A percentile compares a stretch with the other conserved stretches of the same genome.
phyloP scores from a whole-genome alignment of 1,140 invertebrate species.

The Scaptomyza graminum region DNA sequence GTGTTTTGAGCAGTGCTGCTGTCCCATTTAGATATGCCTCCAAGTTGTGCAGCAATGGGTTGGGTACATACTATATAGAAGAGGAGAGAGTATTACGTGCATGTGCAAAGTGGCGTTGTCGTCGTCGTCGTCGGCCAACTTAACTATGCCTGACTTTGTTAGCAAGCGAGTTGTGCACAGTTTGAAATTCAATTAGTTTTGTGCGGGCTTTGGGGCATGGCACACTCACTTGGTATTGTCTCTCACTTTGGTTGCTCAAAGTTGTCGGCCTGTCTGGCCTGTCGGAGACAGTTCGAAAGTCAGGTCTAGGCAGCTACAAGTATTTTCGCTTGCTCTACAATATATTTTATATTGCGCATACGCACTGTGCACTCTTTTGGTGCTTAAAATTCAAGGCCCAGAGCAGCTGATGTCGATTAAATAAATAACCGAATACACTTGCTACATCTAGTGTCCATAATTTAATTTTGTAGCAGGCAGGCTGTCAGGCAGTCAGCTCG shows the following conservation, averaged over 20 bases:
- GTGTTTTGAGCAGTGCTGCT: conserved; percentile 15
- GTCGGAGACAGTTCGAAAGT: conserved; percentile 32
- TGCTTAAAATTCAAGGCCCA: conserved; percentile 63
- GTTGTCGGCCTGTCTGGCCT: conserved; percentile 4
- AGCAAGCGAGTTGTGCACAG: conserved; percentile 77
- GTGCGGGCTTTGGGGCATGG: conserved; percentile 50
- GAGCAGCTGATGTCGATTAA: conserved; percentile 71
- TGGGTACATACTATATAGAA: not conserved
- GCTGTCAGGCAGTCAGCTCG: not conserved
- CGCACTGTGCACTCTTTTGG: conserved; percentile 49
- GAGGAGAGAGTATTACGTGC: conserved; percentile 23
- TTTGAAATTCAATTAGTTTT: conserved; percentile 82
- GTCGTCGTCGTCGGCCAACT: conserved; percentile 39
- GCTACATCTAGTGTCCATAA: conserved; percentile 51
- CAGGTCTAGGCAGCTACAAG: not conserved
- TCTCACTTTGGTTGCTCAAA: conserved; percentile 26
- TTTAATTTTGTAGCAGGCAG: conserved; percentile 59
- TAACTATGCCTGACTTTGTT: conserved; percentile 74
- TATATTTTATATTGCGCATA: conserved; percentile 52
- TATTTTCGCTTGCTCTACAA: not conserved
- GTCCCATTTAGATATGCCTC: conserved; percentile 30
- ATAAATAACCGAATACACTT: conserved; percentile 65
- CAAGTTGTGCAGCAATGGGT: not conserved
- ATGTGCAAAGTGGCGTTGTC: conserved; percentile 45
- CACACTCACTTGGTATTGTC: conserved; percentile 51